Conservation (phyloP, 2,113 vertebrate species). For the Grantiella picta region DNA sequence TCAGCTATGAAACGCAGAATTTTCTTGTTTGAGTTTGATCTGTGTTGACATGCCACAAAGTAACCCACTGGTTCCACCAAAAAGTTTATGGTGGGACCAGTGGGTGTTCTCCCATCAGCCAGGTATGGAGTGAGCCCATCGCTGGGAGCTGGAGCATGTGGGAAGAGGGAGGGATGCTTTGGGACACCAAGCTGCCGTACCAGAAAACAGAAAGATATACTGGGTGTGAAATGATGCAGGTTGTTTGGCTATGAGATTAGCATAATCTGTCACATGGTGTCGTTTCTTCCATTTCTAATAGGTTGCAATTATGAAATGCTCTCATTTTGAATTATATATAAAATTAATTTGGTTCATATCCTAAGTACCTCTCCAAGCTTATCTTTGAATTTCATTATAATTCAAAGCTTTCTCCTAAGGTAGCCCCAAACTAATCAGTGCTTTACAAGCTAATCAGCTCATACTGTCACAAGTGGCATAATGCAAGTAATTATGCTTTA, state of each 20-base stretch:
- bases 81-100: neutral
- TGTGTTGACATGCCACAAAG: neutral
- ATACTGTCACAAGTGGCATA: slow-evolving; percentile 62
- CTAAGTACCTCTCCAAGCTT: slow-evolving; percentile 21
- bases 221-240: neutral
- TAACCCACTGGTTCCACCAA: neutral
- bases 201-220: neutral
- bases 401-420: slow-evolving; percentile 33
- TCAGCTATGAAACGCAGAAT: neutral
- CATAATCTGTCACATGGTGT: slow-evolving; percentile 34
- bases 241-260: slow-evolving; percentile 30
- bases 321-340: slow-evolving; percentile 28
- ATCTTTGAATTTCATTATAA: slow-evolving; percentile 64
- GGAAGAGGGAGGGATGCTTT: neutral
- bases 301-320: slow-evolving; percentile 38
- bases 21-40: neutral
- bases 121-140: neutral
- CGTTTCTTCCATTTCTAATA: neutral
- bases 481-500: slow-evolving; percentile 64
- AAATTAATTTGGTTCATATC: slow-evolving; percentile 54
- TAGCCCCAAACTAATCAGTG: slow-evolving; percentile 64
- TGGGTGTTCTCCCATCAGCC: neutral
- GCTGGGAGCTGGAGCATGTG: accelerated
- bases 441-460: slow-evolving; percentile 67
- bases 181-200: neutral